Percentiles rank a stretch among this genome's conserved stretches.
Conservation (phyloP, 2,113 vertebrate genomes). For the Uria aalge region DNA sequence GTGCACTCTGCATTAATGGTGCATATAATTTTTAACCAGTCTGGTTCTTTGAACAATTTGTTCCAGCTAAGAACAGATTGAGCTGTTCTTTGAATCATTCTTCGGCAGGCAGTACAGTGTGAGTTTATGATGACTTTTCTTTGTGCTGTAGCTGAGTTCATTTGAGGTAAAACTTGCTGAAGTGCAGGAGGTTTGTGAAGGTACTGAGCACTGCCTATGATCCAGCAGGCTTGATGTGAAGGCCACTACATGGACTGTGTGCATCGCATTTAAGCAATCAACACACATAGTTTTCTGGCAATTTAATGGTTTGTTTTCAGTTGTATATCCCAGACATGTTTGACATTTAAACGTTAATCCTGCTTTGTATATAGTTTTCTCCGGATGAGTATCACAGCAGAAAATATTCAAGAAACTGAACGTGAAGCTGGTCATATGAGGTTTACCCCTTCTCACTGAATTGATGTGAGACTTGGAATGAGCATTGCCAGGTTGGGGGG, state of each 20-base stretch:
- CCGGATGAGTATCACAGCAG: not conserved
- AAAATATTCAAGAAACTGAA: not conserved
- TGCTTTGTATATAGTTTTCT: not conserved
- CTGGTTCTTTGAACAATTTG: conserved; percentile 61
- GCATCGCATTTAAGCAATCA: not conserved
- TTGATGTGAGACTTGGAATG: not conserved
- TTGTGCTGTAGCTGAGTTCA: conserved; percentile 43
- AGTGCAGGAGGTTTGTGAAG: not conserved
- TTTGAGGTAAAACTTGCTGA: conserved; percentile 41
- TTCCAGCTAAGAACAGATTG: conserved; percentile 69
- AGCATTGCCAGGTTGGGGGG: not conserved
- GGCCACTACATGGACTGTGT: not conserved
- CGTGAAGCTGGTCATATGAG: not conserved
- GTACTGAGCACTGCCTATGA: not conserved
- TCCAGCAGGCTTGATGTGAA: not conserved
- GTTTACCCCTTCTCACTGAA: not conserved
- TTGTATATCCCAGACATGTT: not conserved
- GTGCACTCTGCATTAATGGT: conserved; percentile 19
- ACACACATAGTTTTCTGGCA: not conserved
- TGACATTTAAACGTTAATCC: not conserved
- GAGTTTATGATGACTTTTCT: conserved; percentile 31
- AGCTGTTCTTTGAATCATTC: conserved; percentile 64
- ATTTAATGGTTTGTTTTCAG: not conserved
- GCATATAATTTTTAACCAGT: conserved; percentile 38
- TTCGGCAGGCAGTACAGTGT: conserved; percentile 32